Evolutionary conservation across 2,113 vertebrate species (phyloP), one percentile per base, ranked within the genome.

Genomic region (Clarias magur): DNA sequence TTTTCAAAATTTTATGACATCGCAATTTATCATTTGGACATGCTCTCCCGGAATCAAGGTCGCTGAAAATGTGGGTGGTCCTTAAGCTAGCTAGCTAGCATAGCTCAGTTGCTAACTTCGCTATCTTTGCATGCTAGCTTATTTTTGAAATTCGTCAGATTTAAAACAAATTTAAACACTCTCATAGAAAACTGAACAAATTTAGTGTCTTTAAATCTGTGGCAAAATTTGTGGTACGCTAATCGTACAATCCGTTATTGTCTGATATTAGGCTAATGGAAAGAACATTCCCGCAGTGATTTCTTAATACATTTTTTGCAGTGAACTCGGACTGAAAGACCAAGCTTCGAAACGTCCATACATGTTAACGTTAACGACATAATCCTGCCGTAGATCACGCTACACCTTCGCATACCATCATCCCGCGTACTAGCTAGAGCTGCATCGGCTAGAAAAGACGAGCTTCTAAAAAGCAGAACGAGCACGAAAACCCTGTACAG

Each of bases 401-500:
- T 38, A 19, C 8, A 38, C 68, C 68, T 42, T 42, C 34, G 1
- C 4, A 34, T 5, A 19, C 23, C 34, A 12, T 23, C 70, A 81
- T 60, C 17, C 57, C 30, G 57, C 57, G 57, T 23, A 81, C 56
- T 21, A 62, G 57, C 57, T 81, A 38, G 62, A 70, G 78, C 30
- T 19, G 30, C 63, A 13, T 70, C 63, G 12, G 67, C 4, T 12
- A 7, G 27, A 80, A 27, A 16, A 48, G 62, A 59, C 59, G 48
- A 85, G n/a, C 65, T n/a, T 78, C 81, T 89, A 65, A 68, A 72
- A 70, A 23, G 81, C 83, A 76, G 34, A 85, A 81, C 59, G 48
- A 42, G 30, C 72, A 68, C 80, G 13, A 56, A 63, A 59, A 53
- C 34, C 54, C 54, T 56, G 68, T 59, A 73, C 76, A 73, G 27